Percentiles rank a stretch among this genome's conserved stretches.
phyloP scores from a whole-genome alignment of 2,113 vertebrate genomes.

The Beaufortia kweichowensis region DNA sequence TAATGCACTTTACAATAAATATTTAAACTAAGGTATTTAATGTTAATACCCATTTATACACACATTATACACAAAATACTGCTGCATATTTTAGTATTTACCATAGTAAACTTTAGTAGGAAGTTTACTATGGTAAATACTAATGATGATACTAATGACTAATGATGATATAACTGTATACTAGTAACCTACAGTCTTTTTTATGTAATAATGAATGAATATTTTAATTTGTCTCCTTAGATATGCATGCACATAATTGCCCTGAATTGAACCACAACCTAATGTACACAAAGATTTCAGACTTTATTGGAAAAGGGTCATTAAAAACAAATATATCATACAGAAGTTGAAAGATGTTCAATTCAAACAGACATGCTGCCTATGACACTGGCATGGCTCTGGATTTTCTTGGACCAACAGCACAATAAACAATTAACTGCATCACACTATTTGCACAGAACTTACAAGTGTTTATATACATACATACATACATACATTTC shows the following conservation, averaged over 20 bases:
- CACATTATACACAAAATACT: too few species aligned
- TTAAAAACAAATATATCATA: slow-evolving; percentile 44
- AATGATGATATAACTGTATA: too few species aligned
- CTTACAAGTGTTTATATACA: slow-evolving; percentile 2
- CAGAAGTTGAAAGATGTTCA: slow-evolving; percentile 58
- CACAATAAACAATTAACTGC: slow-evolving; percentile 32
- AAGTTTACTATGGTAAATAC: too few species aligned
- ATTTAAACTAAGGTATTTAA: not conserved
- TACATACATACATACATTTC: slow-evolving; percentile 30
- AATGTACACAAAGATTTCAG: slow-evolving; percentile 59
- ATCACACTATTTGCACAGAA: slow-evolving; percentile 32
- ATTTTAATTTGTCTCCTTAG: too few species aligned
- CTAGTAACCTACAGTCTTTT: too few species aligned
- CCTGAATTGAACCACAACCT: not conserved
- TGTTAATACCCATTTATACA: not conserved
- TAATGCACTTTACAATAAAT: not conserved
- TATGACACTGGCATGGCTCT: slow-evolving; percentile 30
- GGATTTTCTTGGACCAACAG: slow-evolving; percentile 13
- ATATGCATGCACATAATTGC: not conserved
- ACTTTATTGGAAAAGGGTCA: slow-evolving; percentile 62
- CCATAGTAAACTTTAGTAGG: too few species aligned
- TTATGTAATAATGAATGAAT: too few species aligned
- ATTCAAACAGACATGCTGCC: slow-evolving; percentile 66
- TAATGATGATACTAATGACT: too few species aligned
- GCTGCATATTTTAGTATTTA: too few species aligned